Evolutionary conservation across 2,797 vertebrate species (phyloP), one percentile per base, ranked within the genome.

Genomic region (Gymnocypris eckloni): DNA sequence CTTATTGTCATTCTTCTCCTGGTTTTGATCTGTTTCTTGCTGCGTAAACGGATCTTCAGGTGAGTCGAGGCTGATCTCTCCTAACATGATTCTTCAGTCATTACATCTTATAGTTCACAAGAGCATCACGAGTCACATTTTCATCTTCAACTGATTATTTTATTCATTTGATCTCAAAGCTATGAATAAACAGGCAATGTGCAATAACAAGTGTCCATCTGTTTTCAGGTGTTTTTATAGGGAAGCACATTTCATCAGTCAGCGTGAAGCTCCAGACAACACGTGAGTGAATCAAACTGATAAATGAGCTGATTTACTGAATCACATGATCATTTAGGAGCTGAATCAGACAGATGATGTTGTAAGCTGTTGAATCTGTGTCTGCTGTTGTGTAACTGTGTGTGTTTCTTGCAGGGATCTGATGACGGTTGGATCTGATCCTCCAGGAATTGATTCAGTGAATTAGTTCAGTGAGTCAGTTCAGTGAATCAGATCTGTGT

Each of bases 171-270:
- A 59, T 66, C 6, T 61, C 0, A 25, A 12, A n/a, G 12, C 10
- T 61, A 10, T 25, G n/a, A 12, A 56, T 56, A 56, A 56, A 54
- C 52, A 54, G 52, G 52, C 16, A 54, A 54, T 7, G 8, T 54
- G 52, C 6, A 54, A 54, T 54, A 54, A 54, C 56, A 59, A 11
- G 56, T 59, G 56, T 59, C 8, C 0, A 0, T 10, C 56, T 59
- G 56, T 59, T 64, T 28, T 13, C n/a, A 64, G 61, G 25, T 64
- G 61, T 64, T 64, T 64, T 28, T 25, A 15, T 4, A n/a, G n/a
- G 12, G 0, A 28, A 28, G 22, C 10, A 0, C 4, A 5, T 10
- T 5, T 61, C 0, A 25, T 61, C 4, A 0, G 10, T n/a, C 56
- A 59, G 56, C 56, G 1, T 3, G 10, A 59, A 12, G 11, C 2